phyloP scores from a whole-genome alignment of 2,888 invertebrate genomes.

The Synanthedon tipuliformis region DNA sequence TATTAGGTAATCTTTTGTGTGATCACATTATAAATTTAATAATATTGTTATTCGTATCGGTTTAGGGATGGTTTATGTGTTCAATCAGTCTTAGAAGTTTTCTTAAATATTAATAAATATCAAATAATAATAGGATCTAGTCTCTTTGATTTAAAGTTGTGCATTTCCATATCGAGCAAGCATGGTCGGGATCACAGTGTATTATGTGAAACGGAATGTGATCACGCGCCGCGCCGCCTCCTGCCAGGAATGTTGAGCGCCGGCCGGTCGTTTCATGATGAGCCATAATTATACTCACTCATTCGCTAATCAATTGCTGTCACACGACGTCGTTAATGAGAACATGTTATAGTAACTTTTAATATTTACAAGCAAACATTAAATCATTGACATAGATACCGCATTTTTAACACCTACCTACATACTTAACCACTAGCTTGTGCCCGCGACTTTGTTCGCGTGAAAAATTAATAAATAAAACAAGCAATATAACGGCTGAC shows the following conservation, averaged over 20 bases:
- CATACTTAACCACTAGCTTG: not conserved
- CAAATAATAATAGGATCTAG: too few relatives aligned
- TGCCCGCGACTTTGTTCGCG: too few relatives aligned
- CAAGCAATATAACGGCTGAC: too few relatives aligned
- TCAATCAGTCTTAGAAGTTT: too few relatives aligned
- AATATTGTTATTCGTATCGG: too few relatives aligned
- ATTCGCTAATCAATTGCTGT: not conserved
- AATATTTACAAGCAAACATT: not conserved
- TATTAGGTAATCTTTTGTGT: too few relatives aligned
- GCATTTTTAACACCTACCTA: not conserved
- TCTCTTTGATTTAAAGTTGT: not conserved
- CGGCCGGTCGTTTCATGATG: slow-evolving; percentile 1
- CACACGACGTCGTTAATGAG: not conserved
- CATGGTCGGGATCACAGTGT: not conserved
- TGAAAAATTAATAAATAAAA: too few relatives aligned
- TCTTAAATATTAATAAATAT: too few relatives aligned
- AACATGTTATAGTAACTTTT: not conserved
- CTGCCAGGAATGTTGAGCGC: slow-evolving; percentile 36
- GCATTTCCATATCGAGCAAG: not conserved
- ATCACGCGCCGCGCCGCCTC: slow-evolving; percentile 44
- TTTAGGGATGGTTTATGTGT: too few relatives aligned
- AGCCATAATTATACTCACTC: not conserved
- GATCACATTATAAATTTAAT: too few relatives aligned
- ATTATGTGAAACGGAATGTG: slow-evolving; percentile 64
- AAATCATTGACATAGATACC: too few relatives aligned